Evolutionary conservation across 2,888 invertebrate species (phyloP).

Genomic region (Cephus rjabovi): DNA sequence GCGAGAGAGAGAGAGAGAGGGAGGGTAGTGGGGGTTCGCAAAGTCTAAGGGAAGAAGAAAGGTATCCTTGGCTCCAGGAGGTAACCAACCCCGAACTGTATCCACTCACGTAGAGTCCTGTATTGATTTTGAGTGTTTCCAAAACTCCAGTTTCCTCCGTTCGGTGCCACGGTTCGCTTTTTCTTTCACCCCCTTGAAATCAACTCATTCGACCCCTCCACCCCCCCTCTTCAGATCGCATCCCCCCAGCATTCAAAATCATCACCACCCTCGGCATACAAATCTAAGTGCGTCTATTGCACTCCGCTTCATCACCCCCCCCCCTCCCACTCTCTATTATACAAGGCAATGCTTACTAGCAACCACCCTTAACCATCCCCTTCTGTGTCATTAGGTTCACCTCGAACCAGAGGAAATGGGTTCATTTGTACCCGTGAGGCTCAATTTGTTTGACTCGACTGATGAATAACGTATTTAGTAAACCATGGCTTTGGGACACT

Average conservation of each 20-base stretch:
- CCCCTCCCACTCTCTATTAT: neutral
- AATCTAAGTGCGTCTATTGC: neutral
- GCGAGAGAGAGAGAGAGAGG: neutral
- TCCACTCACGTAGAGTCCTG: slow-evolving; percentile 21
- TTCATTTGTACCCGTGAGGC: slow-evolving; percentile 16
- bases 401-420: neutral
- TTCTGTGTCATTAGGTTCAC: neutral
- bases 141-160: neutral
- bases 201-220: neutral
- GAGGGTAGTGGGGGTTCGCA: neutral
- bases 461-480: slow-evolving; percentile 15
- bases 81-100: slow-evolving; percentile 13
- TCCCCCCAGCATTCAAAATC: neutral
- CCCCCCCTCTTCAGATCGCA: neutral
- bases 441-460: slow-evolving; percentile 16
- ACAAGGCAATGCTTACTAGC: neutral
- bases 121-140: slow-evolving; percentile 24
- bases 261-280: neutral
- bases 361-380: neutral
- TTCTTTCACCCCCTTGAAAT: neutral
- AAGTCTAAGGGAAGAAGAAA: neutral
- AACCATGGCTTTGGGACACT: neutral
- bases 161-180: neutral
- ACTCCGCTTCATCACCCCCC: neutral
- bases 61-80: neutral